A percentile compares a stretch with the other conserved stretches of the same genome.
Conservation (phyloP, 2,797 vertebrate species). For the Cyclura pinguis region DNA sequence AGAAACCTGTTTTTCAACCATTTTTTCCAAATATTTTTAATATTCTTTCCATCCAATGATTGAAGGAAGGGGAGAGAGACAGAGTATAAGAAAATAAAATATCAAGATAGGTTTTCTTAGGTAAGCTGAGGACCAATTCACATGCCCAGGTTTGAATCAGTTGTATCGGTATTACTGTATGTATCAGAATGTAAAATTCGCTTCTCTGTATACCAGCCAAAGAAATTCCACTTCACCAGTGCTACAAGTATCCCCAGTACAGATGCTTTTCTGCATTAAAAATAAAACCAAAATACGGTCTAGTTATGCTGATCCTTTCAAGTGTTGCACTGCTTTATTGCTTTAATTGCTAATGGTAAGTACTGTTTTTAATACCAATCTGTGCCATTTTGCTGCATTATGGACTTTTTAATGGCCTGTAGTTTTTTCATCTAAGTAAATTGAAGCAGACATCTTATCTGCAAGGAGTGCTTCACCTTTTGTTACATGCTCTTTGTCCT, state of each 20-base stretch:
- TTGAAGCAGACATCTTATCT: conserved; percentile 5
- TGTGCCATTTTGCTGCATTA: conserved; percentile 9
- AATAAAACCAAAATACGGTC: background rate
- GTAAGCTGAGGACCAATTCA: background rate
- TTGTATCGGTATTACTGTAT: background rate
- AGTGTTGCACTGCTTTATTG: background rate
- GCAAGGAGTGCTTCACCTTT: conserved; percentile 18
- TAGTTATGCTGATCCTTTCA: conserved; percentile 16
- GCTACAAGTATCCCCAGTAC: background rate
- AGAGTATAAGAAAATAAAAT: too few species aligned
- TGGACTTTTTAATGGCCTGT: background rate
- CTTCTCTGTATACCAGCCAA: background rate
- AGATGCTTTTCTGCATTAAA: background rate
- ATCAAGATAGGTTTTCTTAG: background rate
- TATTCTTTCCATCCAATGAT: too few species aligned
- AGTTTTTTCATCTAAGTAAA: conserved; percentile 31
- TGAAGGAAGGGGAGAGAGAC: too few species aligned
- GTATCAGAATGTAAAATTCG: background rate
- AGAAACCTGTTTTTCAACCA: too few species aligned
- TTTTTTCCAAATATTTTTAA: too few species aligned
- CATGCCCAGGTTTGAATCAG: too few species aligned
- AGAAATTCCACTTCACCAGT: background rate
- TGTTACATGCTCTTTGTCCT: conserved; percentile 11
- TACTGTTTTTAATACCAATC: background rate
- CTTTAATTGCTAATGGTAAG: conserved; percentile 35